Evolutionary conservation across 2,797 vertebrate genomes (phyloP), one percentile per base, ranked within the genome.

Genomic region (Euphonia xanthogaster): DNA sequence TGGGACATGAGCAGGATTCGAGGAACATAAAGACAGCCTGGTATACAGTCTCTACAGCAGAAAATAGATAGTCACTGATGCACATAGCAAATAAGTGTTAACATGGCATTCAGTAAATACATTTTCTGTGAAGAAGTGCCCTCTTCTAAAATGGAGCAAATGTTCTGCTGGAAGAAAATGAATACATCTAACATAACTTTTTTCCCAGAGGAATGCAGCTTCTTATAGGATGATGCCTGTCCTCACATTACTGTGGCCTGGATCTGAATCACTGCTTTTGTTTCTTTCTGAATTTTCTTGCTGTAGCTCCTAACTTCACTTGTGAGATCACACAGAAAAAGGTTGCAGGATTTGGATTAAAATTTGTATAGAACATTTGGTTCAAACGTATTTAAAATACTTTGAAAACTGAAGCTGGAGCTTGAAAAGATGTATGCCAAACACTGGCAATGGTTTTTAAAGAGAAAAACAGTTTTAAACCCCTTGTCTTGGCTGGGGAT

Each of bases 231-330:
- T 51, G n/a, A 37, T 70, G 27, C 13, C 37, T 4, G 2, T 61
- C 22, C 30, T 68, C 47, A 47, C 17, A 44, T 60, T 53, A 48
- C 35, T 37, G 33, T 66, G 45, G 24, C 17, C 50, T 88, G 12
- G 27, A 33, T 71, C 53, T 67, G 62, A 93, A 82, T 40, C 55
- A 35, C 24, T 1, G 1, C 16, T 60, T 88, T 14, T 18, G 31
- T 82, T 86, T 70, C 55, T 78, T 86, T 15, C 58, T 18, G 37
- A 55, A 51, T 91, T 82, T 85, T 91, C 60, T 53, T 76, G 27
- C 22, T 61, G 20, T 51, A 51, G 6, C 44, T 93, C 66, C 58
- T 70, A 75, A 14, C 14, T 25, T 65, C 27, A 48, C 23, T 70
- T 78, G 28, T 61, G 47, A 68, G 66, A 70, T 73, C 1, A 1